Evolutionary conservation across 2,888 invertebrate species (phyloP), one percentile per base, ranked within the genome.

Genomic region (Pilophorus perplexus): DNA sequence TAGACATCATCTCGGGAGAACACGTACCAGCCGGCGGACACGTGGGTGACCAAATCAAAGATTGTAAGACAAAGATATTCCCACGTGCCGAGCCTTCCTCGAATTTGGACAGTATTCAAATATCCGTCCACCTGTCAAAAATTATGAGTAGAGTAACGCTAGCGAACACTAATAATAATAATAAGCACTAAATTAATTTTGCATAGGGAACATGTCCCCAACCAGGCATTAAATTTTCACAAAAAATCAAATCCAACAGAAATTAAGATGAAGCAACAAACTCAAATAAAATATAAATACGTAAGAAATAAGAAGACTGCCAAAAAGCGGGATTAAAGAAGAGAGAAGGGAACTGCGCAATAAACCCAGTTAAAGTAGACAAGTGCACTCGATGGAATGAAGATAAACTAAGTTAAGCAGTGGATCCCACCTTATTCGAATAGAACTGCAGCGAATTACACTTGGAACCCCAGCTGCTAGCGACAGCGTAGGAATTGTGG

Each of bases 1-100:
- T 81, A 80, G 18, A 80, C 80, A 69, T 81, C 79, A 71, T 84
- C 83, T 68, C 79, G 79, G 0, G 81, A 78, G 72, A 83, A 78
- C 54, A 84, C 74, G n/a, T 79, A 72, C 84, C 84, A 84, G 28
- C 82, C 73, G 75, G 62, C 62, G 6, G 18, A 20, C 2, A 46
- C 48, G 18, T 16, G 75, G 68, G 72, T 78, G 75, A 76, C 76
- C 50, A 80, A 67, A 42, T 77, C 73, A 37, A 75, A 74, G 66
- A 80, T 75, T 0, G 75, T 70, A 69, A 79, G 76, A 69, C 80
- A 80, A 8, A 80, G 72, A 25, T 77, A 73, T 66, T 80, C 79
- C 78, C 79, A 80, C 0, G 80, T 79, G 1, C 78, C 78, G 3
- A 74, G 74, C 0, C 76, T 70, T 33, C 74, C 54, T 38, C 10